A percentile compares a stretch with the other conserved stretches of the same genome.
phyloP scores from a whole-genome alignment of 2,113 vertebrate species.

The Rhea pennata region DNA sequence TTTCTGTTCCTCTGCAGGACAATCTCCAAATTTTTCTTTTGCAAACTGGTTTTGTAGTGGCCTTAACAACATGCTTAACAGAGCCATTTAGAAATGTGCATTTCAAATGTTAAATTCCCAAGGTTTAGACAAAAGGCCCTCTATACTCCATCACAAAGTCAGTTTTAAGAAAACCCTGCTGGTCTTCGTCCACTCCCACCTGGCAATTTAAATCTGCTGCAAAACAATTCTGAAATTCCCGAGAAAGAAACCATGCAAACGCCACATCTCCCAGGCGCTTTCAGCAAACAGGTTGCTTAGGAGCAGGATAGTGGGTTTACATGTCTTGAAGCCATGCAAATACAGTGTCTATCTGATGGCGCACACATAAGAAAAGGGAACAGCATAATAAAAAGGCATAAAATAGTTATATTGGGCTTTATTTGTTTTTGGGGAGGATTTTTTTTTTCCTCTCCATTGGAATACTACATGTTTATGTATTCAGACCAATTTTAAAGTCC shows the following conservation, averaged over 20 bases:
- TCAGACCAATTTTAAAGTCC: background rate
- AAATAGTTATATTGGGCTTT: background rate
- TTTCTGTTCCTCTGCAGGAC: background rate
- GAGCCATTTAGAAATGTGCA: background rate
- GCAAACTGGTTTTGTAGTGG: background rate
- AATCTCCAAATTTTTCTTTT: background rate
- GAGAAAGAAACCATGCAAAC: background rate
- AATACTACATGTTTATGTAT: background rate
- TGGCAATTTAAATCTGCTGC: background rate
- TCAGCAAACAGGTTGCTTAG: background rate
- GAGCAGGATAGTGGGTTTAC: background rate
- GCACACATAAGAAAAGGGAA: background rate
- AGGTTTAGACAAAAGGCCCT: conserved; percentile 6
- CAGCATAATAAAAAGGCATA: background rate
- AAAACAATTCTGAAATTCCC: background rate
- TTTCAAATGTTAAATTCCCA: background rate
- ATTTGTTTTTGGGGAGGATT: background rate
- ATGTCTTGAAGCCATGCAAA: background rate
- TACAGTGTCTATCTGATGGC: background rate
- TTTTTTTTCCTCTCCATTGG: too few species aligned
- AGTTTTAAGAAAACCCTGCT: background rate
- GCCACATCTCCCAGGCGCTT: background rate
- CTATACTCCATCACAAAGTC: background rate
- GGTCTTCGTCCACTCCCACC: background rate
- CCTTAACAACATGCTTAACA: background rate